Conservation (phyloP, 2,888 invertebrate species). For the Acleris laterana region DNA sequence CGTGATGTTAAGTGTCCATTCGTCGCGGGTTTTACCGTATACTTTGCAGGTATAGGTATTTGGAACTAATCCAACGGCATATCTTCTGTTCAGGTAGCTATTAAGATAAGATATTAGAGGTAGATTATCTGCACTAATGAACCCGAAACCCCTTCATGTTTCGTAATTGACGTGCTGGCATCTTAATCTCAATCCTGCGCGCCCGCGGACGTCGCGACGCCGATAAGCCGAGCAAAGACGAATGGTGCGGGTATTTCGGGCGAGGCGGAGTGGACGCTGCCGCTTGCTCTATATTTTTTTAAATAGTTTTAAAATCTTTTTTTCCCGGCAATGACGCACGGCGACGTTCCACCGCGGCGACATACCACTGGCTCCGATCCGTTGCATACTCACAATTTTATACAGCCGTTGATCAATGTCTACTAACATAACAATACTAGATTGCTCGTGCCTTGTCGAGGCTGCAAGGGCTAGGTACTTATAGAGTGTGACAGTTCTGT, state of each 20-base stretch:
- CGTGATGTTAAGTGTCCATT: constrained; percentile 26
- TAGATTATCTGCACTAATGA: constrained; percentile 36
- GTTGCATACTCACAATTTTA: constrained; percentile 59
- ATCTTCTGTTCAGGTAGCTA: constrained; percentile 31
- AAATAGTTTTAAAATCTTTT: constrained; percentile 56
- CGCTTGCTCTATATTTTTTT: constrained; percentile 63
- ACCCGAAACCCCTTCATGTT: constrained; percentile 42
- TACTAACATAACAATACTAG: constrained; percentile 80
- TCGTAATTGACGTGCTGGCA: constrained; percentile 54
- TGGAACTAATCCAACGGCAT: constrained; percentile 31
- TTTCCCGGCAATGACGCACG: constrained; percentile 75
- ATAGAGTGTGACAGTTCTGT: constrained; percentile 64
- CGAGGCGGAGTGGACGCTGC: constrained; percentile 58
- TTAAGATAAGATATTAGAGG: constrained; percentile 33
- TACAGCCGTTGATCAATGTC: constrained; percentile 78
- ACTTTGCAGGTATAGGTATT: constrained; percentile 26
- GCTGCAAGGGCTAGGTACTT: constrained; percentile 76
- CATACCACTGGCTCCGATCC: constrained; percentile 57
- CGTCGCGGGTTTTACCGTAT: constrained; percentile 21
- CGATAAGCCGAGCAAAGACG: constrained; percentile 39
- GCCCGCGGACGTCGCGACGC: constrained; percentile 35
- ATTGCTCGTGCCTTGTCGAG: constrained; percentile 69
- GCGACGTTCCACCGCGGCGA: constrained; percentile 65
- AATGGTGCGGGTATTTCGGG: constrained; percentile 69
- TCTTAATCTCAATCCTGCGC: constrained; percentile 59